A percentile compares a stretch with the other conserved stretches of the same genome.
Conservation (phyloP, 2,888 invertebrate species). For the Buathra laborator region DNA sequence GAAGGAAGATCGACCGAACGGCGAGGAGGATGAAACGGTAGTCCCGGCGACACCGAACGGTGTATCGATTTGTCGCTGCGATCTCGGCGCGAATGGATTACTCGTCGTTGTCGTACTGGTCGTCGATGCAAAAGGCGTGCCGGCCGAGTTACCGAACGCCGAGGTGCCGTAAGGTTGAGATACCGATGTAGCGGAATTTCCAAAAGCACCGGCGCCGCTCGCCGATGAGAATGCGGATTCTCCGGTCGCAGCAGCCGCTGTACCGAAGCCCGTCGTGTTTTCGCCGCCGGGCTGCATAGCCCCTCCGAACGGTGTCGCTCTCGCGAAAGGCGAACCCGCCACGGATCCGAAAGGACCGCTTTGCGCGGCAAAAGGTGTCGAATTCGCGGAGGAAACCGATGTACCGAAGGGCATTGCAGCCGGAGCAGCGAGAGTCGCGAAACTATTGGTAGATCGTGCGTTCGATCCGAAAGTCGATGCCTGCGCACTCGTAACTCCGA, state of each 20-base stretch:
- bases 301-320: constrained; percentile 52
- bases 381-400: constrained; percentile 63
- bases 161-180: constrained; percentile 54
- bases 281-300: constrained; percentile 54
- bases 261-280: constrained; percentile 36
- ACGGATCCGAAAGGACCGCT: constrained; percentile 34
- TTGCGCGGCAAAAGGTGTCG: constrained; percentile 68
- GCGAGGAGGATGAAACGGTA: constrained; percentile 59
- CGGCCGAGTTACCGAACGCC: constrained; percentile 51
- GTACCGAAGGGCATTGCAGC: constrained; percentile 62
- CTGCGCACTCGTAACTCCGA: constrained; percentile 67
- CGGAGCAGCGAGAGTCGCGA: constrained; percentile 60
- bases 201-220: constrained; percentile 9
- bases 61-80: constrained; percentile 63
- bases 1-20: constrained; percentile 73
- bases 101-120: constrained; percentile 54
- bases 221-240: constrained; percentile 54
- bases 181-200: constrained; percentile 21
- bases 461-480: constrained; percentile 71
- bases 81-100: constrained; percentile 69
- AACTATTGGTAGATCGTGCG: constrained; percentile 64
- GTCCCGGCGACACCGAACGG: constrained; percentile 66
- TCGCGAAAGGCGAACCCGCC: constrained; percentile 55
- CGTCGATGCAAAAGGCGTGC: constrained; percentile 62
- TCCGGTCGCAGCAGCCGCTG: not conserved